Percentiles rank a stretch among this genome's conserved stretches.
Conservation (phyloP, 2,797 vertebrate species). For the Merluccius polli region DNA sequence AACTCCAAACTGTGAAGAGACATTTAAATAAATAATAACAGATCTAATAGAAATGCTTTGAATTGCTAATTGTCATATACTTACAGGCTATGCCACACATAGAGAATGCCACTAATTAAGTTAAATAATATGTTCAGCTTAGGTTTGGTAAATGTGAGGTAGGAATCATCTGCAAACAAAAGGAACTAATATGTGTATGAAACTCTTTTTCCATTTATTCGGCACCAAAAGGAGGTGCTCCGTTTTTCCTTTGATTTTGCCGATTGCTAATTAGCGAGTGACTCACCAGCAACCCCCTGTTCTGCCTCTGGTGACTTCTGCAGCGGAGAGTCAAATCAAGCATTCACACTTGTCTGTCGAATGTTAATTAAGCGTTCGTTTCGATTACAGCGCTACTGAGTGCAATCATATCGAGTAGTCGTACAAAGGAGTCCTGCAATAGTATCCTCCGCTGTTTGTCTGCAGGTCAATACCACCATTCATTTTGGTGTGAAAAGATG, state of each 20-base stretch:
- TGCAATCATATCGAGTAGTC: conserved; percentile 6
- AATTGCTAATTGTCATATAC: not conserved
- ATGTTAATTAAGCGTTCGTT: conserved; percentile 43
- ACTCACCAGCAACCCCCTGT: conserved; percentile 30
- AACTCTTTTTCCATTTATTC: not conserved
- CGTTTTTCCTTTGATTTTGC: conserved; percentile 11
- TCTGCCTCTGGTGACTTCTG: conserved; percentile 13
- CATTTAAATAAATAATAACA: not conserved
- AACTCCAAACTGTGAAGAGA: not conserved
- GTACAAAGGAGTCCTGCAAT: conserved; percentile 4
- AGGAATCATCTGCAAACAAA: not conserved
- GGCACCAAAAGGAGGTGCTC: not conserved
- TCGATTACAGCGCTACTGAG: conserved; percentile 37
- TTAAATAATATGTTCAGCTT: not conserved
- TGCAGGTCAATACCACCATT: conserved; percentile 20
- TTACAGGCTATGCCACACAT: not conserved
- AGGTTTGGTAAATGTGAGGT: not conserved
- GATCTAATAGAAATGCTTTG: not conserved
- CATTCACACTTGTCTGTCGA: conserved; percentile 17
- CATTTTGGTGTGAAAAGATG: not conserved
- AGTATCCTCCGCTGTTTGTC: conserved; percentile 23
- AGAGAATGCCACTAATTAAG: not conserved
- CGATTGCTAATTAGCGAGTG: conserved; percentile 36
- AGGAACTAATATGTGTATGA: too few species aligned
- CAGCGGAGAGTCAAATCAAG: conserved; percentile 31